Evolutionary conservation across 2,888 invertebrate species (phyloP).

Genomic region (Drosophila monieri): DNA sequence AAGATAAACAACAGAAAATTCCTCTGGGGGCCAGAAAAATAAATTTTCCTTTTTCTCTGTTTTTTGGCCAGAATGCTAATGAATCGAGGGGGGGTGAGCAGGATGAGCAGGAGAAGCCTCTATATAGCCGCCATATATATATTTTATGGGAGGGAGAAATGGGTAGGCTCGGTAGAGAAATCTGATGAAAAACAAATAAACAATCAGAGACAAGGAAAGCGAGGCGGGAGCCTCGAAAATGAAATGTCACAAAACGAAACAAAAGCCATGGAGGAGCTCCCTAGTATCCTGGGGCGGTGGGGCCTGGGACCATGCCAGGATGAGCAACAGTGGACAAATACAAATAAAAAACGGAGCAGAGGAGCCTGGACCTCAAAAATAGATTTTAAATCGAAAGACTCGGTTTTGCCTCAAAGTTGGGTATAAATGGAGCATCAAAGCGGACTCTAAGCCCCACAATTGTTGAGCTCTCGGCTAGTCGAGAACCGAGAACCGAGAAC

Average conservation of each 20-base stretch:
- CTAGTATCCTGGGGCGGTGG: not conserved
- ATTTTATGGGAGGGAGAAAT: not conserved
- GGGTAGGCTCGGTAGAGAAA: constrained; percentile 35
- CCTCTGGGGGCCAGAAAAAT: constrained; percentile 23
- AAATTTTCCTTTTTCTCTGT: constrained; percentile 16
- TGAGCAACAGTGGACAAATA: constrained; percentile 1
- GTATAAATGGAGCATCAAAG: not conserved
- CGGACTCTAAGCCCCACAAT: not conserved
- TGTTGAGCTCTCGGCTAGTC: not conserved
- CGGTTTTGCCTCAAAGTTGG: not conserved
- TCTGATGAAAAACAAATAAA: constrained; percentile 74
- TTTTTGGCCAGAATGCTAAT: constrained; percentile 71
- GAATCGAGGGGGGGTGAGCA: constrained; percentile 47
- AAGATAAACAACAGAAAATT: constrained; percentile 31
- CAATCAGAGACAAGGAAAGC: constrained; percentile 52
- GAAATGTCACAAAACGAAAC: constrained; percentile 28
- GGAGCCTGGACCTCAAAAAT: constrained; percentile 4
- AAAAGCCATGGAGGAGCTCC: constrained; percentile 1
- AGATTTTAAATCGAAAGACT: not conserved
- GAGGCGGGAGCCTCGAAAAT: constrained; percentile 9
- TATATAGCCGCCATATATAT: constrained; percentile 4
- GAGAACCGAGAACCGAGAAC: not conserved
- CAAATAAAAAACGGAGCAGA: constrained; percentile 13
- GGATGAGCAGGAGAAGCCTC: constrained; percentile 10
- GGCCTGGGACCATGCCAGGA: too few species aligned